These are phyloP conservation scores for Hedychridium roseum DNA, from an alignment of 2,888 invertebrate species.

Conservation along the genomic window DNA sequence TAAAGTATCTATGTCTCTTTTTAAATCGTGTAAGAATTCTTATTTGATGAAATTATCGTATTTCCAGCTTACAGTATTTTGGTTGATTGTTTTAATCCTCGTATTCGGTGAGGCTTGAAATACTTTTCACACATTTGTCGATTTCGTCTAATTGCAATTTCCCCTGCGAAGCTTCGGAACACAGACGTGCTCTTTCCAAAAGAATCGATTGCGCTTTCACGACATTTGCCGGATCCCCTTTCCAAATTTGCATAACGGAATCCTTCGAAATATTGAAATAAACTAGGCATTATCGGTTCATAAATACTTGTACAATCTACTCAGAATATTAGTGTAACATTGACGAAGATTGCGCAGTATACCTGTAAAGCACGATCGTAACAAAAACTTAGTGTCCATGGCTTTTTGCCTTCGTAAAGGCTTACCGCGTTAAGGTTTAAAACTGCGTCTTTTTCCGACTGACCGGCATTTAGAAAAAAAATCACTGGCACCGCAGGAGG, in stretches of 20 bases:
- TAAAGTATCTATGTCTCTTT: too few species aligned
- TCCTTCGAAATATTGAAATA: slow-evolving; percentile 61
- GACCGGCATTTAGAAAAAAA: slow-evolving; percentile 95
- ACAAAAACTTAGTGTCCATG: slow-evolving; percentile 96
- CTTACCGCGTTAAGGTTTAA: slow-evolving; percentile 95
- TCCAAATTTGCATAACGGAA: slow-evolving; percentile 72
- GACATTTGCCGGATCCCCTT: slow-evolving; percentile 69
- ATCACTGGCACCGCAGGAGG: slow-evolving; percentile 94
- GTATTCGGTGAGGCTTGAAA: slow-evolving; percentile 3
- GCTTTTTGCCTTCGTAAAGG: slow-evolving; percentile 78
- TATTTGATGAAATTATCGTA: not conserved
- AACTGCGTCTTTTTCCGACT: slow-evolving; percentile 95
- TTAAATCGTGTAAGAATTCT: slow-evolving; percentile 7
- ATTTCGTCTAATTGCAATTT: slow-evolving; percentile 19
- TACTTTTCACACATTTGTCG: slow-evolving; percentile 7
- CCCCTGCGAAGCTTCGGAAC: slow-evolving; percentile 46
- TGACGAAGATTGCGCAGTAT: slow-evolving; percentile 4
- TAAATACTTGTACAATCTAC: not conserved
- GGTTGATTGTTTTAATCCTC: too few species aligned
- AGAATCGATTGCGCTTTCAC: slow-evolving; percentile 69
- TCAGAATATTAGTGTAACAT: slow-evolving; percentile 1
- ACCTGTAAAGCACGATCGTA: slow-evolving; percentile 95
- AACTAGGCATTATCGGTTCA: not conserved
- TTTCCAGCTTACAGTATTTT: not conserved
- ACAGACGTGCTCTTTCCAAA: slow-evolving; percentile 69